Conservation (phyloP, 2,888 invertebrate species). For the Notocelia uddmanniana region DNA sequence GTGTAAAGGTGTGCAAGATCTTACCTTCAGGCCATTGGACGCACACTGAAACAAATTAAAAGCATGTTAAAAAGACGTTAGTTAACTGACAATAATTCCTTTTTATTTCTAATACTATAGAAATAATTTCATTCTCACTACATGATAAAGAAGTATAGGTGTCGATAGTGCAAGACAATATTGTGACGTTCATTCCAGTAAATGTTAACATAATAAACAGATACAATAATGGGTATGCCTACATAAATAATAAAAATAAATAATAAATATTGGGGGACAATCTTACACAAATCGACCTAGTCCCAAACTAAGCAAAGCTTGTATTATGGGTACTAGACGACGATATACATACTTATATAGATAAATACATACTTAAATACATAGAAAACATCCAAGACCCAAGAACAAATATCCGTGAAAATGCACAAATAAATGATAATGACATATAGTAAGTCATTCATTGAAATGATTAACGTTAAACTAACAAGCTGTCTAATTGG, state of each 20-base stretch:
- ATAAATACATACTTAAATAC: too few species aligned
- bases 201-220: conserved; percentile 49
- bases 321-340: too few species aligned
- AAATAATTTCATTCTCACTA: conserved; percentile 80
- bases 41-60: conserved; percentile 91
- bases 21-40: conserved; percentile 97
- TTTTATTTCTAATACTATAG: conserved; percentile 59
- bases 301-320: too few species aligned
- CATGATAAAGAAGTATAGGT: conserved; percentile 63
- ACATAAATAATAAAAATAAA: too few species aligned
- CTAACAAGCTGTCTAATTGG: conserved; percentile 75
- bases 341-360: too few species aligned
- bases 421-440: too few species aligned
- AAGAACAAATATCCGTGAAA: too few species aligned
- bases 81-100: not conserved
- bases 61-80: conserved; percentile 31
- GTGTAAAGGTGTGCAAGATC: conserved; percentile 65
- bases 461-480: conserved; percentile 60
- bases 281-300: too few species aligned
- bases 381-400: too few species aligned
- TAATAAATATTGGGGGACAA: too few species aligned
- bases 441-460: conserved; percentile 55
- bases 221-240: conserved; percentile 4
- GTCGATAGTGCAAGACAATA: conserved; percentile 70
- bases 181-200: conserved; percentile 75